Percentiles rank a stretch among this genome's conserved stretches.
Evolutionary conservation across 2,113 vertebrate genomes (phyloP).

Genomic region (Scomber scombrus): DNA sequence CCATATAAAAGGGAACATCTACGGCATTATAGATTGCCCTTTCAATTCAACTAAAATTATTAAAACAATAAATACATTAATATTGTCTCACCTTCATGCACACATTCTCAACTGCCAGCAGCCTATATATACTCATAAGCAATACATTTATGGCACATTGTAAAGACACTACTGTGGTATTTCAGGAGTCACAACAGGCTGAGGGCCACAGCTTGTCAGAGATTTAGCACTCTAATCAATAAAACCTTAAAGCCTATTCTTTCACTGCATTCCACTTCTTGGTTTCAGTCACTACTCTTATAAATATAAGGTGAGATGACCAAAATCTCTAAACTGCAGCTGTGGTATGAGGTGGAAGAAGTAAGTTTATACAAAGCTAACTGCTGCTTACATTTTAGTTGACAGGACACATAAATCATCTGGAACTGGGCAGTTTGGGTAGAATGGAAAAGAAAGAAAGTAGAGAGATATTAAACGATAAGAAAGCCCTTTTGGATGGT

Average conservation of each 20-base stretch:
- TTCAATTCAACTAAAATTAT: constrained; percentile 9
- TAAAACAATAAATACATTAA: constrained; percentile 34
- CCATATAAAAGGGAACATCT: constrained; percentile 3
- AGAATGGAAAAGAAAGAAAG: constrained; percentile 5
- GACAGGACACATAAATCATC: constrained; percentile 40
- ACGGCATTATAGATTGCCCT: constrained; percentile 7
- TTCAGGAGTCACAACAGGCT: too few relatives aligned
- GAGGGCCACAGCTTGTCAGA: neutral
- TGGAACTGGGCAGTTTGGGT: neutral
- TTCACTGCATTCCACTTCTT: neutral
- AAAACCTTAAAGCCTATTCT: neutral
- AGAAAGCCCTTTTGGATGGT: neutral
- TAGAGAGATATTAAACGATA: neutral
- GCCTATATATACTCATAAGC: neutral
- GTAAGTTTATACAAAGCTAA: neutral
- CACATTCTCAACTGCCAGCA: neutral
- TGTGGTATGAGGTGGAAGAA: neutral
- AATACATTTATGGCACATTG: neutral
- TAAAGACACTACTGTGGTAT: neutral
- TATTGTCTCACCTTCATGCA: neutral
- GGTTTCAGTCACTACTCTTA: neutral
- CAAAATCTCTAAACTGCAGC: neutral
- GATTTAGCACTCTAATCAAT: constrained; percentile 17
- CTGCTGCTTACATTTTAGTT: neutral
- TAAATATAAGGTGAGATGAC: neutral